Percentiles rank a stretch among this genome's conserved stretches.
These are phyloP conservation scores for Drosophila melanogaster DNA, from an alignment of 1,140 invertebrate genomes.

Conservation along the genomic window DNA sequence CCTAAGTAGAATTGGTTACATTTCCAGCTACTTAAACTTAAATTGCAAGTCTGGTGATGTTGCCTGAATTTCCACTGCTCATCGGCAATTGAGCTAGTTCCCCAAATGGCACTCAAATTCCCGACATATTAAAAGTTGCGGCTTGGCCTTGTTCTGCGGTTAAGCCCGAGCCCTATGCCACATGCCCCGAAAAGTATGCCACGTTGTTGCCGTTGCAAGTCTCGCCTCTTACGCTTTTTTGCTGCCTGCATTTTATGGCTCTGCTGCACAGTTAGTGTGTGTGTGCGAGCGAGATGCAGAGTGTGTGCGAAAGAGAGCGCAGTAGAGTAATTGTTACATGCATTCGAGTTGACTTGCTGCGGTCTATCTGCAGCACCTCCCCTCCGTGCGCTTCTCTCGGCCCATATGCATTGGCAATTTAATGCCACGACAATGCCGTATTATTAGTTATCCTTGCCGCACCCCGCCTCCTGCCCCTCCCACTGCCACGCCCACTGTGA, in stretches of 20 bases:
- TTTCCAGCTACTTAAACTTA: background rate
- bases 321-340: slow-evolving; percentile 73
- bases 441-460: slow-evolving; percentile 61
- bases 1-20: background rate
- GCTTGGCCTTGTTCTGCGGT: slow-evolving; percentile 52
- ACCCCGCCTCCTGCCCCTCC: background rate
- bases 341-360: slow-evolving; percentile 59
- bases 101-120: slow-evolving; percentile 29
- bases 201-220: slow-evolving; percentile 53
- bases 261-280: slow-evolving; percentile 9
- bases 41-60: background rate
- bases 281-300: background rate
- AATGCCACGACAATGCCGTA: slow-evolving; percentile 60
- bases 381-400: background rate
- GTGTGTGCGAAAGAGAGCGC: slow-evolving; percentile 12
- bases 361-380: slow-evolving; percentile 29
- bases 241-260: slow-evolving; percentile 59
- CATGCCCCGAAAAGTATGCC: slow-evolving; percentile 59
- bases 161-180: slow-evolving; percentile 15
- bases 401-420: slow-evolving; percentile 46
- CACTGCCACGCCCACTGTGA: slow-evolving; percentile 24
- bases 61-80: slow-evolving; percentile 5
- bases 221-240: slow-evolving; percentile 45
- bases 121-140: slow-evolving; percentile 19
- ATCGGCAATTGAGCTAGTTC: slow-evolving; percentile 28